Percentiles rank a stretch among this genome's conserved stretches.
Conservation (phyloP, 2,797 vertebrate genomes). For the Alauda arvensis region DNA sequence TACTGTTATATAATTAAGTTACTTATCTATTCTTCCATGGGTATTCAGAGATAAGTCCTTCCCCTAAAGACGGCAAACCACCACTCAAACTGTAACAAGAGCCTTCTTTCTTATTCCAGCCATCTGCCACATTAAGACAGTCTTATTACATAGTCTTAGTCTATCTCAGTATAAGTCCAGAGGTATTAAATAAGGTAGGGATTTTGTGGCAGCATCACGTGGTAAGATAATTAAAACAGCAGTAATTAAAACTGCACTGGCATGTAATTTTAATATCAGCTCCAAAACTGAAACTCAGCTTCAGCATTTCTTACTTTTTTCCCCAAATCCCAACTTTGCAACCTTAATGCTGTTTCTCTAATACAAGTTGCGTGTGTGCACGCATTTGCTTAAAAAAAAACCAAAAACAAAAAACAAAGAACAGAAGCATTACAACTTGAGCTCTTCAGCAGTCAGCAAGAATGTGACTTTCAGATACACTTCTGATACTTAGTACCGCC, state of each 20-base stretch:
- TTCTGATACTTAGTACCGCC: not conserved
- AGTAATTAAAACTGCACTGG: not conserved
- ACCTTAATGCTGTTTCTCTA: not conserved
- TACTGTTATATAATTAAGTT: not conserved
- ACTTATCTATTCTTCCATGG: not conserved
- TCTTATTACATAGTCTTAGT: not conserved
- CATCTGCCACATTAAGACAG: not conserved
- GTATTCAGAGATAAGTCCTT: not conserved
- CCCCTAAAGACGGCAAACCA: not conserved
- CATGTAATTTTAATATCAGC: not conserved
- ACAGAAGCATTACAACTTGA: not conserved
- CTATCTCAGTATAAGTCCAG: not conserved
- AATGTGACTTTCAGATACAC: not conserved
- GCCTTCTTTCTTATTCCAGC: not conserved
- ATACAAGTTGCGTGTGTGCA: not conserved
- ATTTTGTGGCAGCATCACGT: not conserved
- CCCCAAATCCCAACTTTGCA: not conserved
- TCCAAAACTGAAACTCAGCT: not conserved
- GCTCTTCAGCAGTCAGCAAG: not conserved
- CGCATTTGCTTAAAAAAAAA: rapidly evolving
- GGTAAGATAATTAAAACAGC: not conserved
- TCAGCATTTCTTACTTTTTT: not conserved
- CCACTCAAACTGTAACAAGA: not conserved
- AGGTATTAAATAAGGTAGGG: not conserved
- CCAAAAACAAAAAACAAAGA: rapidly evolving